phyloP scores from a whole-genome alignment of 2,888 invertebrate species.

The Apodemia hepburni region DNA sequence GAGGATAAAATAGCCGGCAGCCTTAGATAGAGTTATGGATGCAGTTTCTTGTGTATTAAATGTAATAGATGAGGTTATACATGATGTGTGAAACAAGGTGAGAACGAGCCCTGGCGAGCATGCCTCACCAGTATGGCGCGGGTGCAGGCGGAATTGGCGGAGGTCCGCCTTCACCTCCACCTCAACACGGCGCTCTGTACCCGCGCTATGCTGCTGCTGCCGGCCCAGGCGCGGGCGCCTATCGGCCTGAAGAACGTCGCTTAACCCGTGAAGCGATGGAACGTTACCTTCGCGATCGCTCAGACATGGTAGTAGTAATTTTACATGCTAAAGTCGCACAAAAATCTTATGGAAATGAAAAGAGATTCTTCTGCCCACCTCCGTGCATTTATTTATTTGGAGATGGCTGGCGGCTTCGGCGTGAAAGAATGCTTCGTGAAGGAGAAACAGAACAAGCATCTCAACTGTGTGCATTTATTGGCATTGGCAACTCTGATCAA shows the following conservation, averaged over 20 bases:
- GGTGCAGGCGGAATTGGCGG: slow-evolving; percentile 85
- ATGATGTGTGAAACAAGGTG: slow-evolving; percentile 55
- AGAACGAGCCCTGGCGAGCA: slow-evolving; percentile 78
- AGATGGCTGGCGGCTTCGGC: slow-evolving; percentile 98
- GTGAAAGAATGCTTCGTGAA: slow-evolving; percentile 95
- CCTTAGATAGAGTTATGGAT: slow-evolving; percentile 41
- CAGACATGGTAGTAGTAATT: slow-evolving; percentile 97
- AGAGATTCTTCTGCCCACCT: slow-evolving; percentile 99
- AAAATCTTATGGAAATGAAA: slow-evolving; percentile 99
- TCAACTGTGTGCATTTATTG: slow-evolving; percentile 99
- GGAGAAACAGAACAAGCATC: slow-evolving; percentile 94
- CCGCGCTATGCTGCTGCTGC: slow-evolving; percentile 82
- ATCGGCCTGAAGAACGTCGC: slow-evolving; percentile 89
- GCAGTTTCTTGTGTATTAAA: slow-evolving; percentile 36
- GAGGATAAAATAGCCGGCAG: slow-evolving; percentile 34
- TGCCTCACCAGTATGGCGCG: slow-evolving; percentile 91
- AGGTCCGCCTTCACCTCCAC: slow-evolving; percentile 87
- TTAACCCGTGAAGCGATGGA: slow-evolving; percentile 97
- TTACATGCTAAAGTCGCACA: slow-evolving; percentile 99
- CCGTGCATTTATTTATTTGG: slow-evolving; percentile 99
- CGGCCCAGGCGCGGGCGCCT: slow-evolving; percentile 80
- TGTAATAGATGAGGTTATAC: slow-evolving; percentile 29
- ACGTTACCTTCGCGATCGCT: slow-evolving; percentile 95
- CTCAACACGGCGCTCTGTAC: slow-evolving; percentile 78
- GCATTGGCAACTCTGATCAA: slow-evolving; percentile 98